A percentile compares a stretch with the other conserved stretches of the same genome.
phyloP scores from a whole-genome alignment of 1,140 invertebrate genomes.

The Bicyclus anynana region DNA sequence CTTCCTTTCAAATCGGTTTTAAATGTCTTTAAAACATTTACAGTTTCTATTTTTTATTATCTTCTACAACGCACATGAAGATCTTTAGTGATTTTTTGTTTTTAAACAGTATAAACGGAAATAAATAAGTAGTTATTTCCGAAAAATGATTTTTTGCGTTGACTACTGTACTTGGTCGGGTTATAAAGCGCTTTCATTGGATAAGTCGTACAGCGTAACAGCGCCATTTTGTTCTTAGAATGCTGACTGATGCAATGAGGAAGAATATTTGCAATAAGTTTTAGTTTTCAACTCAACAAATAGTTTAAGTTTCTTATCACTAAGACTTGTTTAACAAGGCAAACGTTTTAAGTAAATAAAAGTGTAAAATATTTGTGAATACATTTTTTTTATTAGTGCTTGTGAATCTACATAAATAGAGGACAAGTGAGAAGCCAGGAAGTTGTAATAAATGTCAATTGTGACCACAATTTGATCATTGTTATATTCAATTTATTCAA shows the following conservation, averaged over 20 bases:
- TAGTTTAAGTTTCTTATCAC: neutral
- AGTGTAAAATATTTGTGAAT: neutral
- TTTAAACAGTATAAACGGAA: neutral
- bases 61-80: neutral
- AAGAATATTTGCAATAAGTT: conserved; percentile 36
- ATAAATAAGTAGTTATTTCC: neutral
- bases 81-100: neutral
- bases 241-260: conserved; percentile 61
- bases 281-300: neutral
- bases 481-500: neutral
- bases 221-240: conserved; percentile 68
- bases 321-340: neutral
- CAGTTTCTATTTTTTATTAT: neutral
- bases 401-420: neutral
- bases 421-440: neutral
- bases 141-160: neutral
- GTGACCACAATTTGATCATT: neutral
- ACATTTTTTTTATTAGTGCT: neutral
- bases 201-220: conserved; percentile 34
- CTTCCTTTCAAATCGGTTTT: neutral
- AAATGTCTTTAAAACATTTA: neutral
- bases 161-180: conserved; percentile 37
- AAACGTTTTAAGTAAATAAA: no score
- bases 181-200: conserved; percentile 69
- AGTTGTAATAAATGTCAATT: neutral